Base-by-base conservation (phyloP, 2,888 invertebrate genomes). In the Panopea generosa region DNA sequence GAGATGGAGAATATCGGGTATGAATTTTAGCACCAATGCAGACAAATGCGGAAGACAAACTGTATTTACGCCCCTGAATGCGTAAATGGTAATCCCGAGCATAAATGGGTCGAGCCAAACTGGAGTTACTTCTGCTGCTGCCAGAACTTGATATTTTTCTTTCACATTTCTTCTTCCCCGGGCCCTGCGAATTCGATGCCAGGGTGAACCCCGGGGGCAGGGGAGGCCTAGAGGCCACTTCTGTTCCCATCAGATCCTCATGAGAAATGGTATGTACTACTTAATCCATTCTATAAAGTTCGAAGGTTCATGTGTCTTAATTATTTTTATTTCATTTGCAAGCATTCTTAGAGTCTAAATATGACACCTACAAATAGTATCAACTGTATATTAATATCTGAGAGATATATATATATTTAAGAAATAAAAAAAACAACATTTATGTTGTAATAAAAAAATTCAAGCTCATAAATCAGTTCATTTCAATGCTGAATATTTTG, bases 11-110 rank as follows among this genome's bases (percentile, higher is more conserved):
- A 33, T 57, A 68, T 29, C 81, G 68, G 57, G 71, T 59, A 71
- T 81, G 81, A 62, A 81, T 81, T 75, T 81, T 81, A 75, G 81
- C 81, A 77, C 81, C 77, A 47, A 75, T 75, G 33, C 81, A 81
- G 47, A 81, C 77, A 61, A 81, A 74, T 7, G 81, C 77, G 9
- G 77, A 75, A 40, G 81, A 68, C 53, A 81, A 59, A 56, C 75
- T 75, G 45, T 77, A 77, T 33, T 77, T 80, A n/a, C 60, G 61
- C 57, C 76, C 76, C 69, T 80, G 73, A 70, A 80, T 73, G 38
- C 76, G 65, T 63, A 80, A 73, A 20, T 76, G 76, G 59, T 69
- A 73, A 63, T 80, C 80, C 47, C 80, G 55, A 60, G 67, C 63
- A 33, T 80, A 80, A 29, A 80, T 73, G 4, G 65, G 33, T 20